Percentiles rank a stretch among this genome's conserved stretches.
Conservation (phyloP, 1,140 invertebrate genomes). For the Hycleus phaleratus region DNA sequence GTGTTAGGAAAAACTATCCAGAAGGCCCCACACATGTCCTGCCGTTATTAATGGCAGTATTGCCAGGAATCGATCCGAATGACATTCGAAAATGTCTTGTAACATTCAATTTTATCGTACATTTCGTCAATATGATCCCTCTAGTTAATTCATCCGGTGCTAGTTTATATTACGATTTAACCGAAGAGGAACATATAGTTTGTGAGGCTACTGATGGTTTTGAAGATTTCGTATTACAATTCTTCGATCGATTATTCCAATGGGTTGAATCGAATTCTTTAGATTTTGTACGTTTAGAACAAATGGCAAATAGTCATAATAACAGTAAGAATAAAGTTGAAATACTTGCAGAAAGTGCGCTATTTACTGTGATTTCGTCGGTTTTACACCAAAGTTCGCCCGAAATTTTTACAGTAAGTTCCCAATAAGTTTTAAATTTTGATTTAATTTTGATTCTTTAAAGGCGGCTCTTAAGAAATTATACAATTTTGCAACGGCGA, state of each 20-base stretch:
- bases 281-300: conserved; percentile 58
- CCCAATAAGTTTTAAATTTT: neutral
- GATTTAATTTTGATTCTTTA: conserved; percentile 36
- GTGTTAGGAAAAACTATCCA: conserved; percentile 55
- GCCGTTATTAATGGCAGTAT: conserved; percentile 65
- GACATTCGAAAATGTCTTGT: conserved; percentile 78
- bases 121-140: conserved; percentile 68
- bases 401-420: conserved; percentile 50
- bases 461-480: conserved; percentile 67
- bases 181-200: conserved; percentile 66
- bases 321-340: conserved; percentile 60
- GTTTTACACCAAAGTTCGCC: conserved; percentile 52
- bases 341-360: conserved; percentile 57
- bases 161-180: conserved; percentile 53
- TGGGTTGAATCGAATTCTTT: conserved; percentile 67
- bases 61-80: conserved; percentile 88
- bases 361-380: conserved; percentile 59
- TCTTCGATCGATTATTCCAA: conserved; percentile 68
- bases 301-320: conserved; percentile 45
- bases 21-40: conserved; percentile 75
- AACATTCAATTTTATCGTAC: conserved; percentile 70
- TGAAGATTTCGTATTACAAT: conserved; percentile 83
- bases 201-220: conserved; percentile 75
- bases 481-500: conserved; percentile 60
- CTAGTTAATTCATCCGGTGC: conserved; percentile 78